These are phyloP conservation scores for Alentia gelatinosa DNA, from an alignment of 2,888 invertebrate genomes.

Conservation along the genomic window DNA sequence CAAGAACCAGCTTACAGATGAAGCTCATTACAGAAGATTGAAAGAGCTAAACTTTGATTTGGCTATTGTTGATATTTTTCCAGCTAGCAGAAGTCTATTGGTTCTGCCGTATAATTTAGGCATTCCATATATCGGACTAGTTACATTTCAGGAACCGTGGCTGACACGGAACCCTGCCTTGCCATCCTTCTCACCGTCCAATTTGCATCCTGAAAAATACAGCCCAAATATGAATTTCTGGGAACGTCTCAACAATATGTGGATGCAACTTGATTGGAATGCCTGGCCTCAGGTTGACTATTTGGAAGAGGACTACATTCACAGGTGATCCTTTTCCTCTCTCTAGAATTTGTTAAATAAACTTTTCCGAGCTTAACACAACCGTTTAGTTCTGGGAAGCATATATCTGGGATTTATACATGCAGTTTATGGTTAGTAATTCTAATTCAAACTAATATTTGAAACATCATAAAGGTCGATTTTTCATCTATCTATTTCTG, in stretches of 20 bases:
- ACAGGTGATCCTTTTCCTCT: not conserved
- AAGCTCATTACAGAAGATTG: not conserved
- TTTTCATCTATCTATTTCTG: no score
- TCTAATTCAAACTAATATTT: not conserved
- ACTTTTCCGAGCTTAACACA: not conserved
- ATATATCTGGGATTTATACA: not conserved
- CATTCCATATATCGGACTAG: not conserved
- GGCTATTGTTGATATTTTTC: not conserved
- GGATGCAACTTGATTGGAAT: not conserved
- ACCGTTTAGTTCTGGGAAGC: no score
- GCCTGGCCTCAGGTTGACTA: not conserved
- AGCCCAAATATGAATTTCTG: not conserved
- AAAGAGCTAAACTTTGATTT: not conserved
- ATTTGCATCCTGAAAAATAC: not conserved
- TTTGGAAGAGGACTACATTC: not conserved
- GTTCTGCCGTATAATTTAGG: not conserved
- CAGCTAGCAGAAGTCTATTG: not conserved
- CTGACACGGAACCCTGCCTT: not conserved
- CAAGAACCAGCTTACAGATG: not conserved
- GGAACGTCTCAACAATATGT: not conserved
- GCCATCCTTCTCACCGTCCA: not conserved
- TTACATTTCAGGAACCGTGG: not conserved
- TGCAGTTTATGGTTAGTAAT: not conserved
- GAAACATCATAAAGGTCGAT: not conserved
- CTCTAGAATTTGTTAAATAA: not conserved